Evolutionary conservation across 2,888 invertebrate genomes (phyloP).

Genomic region (Catocala nupta): DNA sequence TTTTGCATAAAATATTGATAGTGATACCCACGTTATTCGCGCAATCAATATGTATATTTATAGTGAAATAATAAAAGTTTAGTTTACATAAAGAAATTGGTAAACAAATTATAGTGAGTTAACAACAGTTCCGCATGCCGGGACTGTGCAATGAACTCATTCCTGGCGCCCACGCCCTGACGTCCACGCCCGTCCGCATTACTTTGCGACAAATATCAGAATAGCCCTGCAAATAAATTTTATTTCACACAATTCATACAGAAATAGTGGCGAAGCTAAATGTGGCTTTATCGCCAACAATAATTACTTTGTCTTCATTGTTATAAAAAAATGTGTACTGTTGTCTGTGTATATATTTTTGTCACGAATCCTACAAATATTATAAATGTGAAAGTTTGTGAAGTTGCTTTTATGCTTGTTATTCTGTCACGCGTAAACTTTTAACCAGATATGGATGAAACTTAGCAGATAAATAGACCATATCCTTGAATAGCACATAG

Average conservation of each 20-base stretch:
- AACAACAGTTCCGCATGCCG: constrained; percentile 78
- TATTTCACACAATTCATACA: constrained; percentile 39
- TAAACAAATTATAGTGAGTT: constrained; percentile 50
- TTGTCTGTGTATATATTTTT: not conserved
- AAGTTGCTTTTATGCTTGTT: too few relatives aligned
- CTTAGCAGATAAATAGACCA: too few relatives aligned
- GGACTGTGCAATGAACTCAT: constrained; percentile 78
- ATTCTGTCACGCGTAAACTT: too few relatives aligned
- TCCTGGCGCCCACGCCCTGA: constrained; percentile 68
- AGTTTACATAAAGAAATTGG: constrained; percentile 27
- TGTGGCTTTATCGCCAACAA: constrained; percentile 20
- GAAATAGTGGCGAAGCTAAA: constrained; percentile 5
- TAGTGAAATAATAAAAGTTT: not conserved
- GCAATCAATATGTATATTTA: too few relatives aligned
- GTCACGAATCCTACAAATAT: not conserved
- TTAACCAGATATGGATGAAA: too few relatives aligned
- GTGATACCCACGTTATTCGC: not conserved
- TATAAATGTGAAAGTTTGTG: too few relatives aligned
- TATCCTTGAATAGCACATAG: too few relatives aligned
- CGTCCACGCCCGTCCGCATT: constrained; percentile 57
- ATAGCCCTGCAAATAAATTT: constrained; percentile 50
- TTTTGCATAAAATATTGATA: constrained; percentile 9
- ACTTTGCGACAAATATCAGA: constrained; percentile 62
- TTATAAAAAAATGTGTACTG: too few relatives aligned
- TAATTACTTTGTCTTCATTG: constrained; percentile 13